Conservation (phyloP, 53 echinoderm and acorn worm genomes). For the Henricia sp. region DNA sequence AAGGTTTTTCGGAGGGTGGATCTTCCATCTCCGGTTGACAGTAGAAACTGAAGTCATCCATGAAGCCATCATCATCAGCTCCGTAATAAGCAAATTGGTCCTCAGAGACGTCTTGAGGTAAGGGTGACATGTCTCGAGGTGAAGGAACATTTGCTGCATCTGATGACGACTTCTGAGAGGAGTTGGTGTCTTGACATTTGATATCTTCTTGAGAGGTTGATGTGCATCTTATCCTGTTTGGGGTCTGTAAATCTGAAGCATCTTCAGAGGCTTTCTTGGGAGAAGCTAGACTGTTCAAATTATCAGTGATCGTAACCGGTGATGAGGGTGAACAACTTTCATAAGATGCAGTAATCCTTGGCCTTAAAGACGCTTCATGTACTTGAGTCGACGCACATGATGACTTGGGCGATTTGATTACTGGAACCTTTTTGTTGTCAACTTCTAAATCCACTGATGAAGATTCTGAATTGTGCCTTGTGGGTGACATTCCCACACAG, state of each 20-base stretch:
- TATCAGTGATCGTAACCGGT: background rate
- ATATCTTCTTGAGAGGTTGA: no score
- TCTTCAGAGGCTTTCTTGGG: background rate
- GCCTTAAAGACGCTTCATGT: background rate
- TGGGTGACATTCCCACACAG: slow-evolving; percentile 40
- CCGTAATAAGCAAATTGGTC: slow-evolving; percentile 38
- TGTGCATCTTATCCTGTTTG: background rate
- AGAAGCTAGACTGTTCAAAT: background rate
- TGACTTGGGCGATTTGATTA: background rate
- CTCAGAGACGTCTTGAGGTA: background rate
- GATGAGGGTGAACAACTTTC: background rate
- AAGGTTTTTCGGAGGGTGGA: no score
- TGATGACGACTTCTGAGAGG: slow-evolving; percentile 1
- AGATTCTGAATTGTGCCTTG: slow-evolving; percentile 11
- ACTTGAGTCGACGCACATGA: slow-evolving; percentile 3
- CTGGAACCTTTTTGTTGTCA: background rate
- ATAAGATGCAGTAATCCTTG: background rate
- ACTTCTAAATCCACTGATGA: background rate
- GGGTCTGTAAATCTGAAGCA: background rate
- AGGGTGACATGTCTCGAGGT: no score
- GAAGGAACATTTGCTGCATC: background rate
- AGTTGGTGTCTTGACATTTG: background rate
- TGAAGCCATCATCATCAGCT: slow-evolving; percentile 31
- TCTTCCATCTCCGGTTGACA: no score
- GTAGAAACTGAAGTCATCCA: slow-evolving; percentile 35